Percentiles rank a stretch among this genome's conserved stretches.
phyloP scores from a whole-genome alignment of 2,797 vertebrate genomes.

The Malurus leucopterus region DNA sequence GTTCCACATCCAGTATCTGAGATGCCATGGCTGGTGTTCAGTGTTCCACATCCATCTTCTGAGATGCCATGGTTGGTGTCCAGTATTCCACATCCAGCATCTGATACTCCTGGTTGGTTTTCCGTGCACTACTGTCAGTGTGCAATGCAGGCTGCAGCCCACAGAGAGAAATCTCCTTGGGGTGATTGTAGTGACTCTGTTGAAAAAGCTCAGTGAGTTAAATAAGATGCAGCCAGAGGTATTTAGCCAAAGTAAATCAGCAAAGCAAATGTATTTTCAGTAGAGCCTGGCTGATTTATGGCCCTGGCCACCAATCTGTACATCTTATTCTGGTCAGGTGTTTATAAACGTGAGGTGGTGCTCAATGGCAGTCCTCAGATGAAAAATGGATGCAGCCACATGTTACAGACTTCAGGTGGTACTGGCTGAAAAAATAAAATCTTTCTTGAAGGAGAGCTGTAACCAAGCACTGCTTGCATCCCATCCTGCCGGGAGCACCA shows the following conservation, averaged over 20 bases:
- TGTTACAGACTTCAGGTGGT: background rate
- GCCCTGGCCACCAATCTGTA: background rate
- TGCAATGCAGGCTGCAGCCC: background rate
- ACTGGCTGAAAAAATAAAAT: background rate
- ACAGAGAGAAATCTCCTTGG: background rate
- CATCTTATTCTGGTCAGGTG: background rate
- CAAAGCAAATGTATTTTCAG: conserved; percentile 6
- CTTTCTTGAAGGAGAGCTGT: background rate
- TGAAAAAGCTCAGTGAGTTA: background rate
- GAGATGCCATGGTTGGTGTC: accelerated
- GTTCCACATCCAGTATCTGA: background rate
- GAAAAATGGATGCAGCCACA: background rate
- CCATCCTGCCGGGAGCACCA: background rate
- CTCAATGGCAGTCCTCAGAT: background rate
- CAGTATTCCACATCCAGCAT: background rate
- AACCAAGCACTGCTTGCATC: background rate
- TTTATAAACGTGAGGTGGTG: background rate
- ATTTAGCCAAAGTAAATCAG: background rate
- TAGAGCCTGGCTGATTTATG: background rate
- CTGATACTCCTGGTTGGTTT: accelerated
- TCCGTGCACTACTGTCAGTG: accelerated
- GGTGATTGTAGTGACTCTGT: background rate
- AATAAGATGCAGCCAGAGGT: background rate
- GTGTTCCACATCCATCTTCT: accelerated
- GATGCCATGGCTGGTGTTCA: background rate